These are phyloP conservation scores for Drepana arcuata DNA, from an alignment of 1,140 invertebrate species.

Conservation along the genomic window DNA sequence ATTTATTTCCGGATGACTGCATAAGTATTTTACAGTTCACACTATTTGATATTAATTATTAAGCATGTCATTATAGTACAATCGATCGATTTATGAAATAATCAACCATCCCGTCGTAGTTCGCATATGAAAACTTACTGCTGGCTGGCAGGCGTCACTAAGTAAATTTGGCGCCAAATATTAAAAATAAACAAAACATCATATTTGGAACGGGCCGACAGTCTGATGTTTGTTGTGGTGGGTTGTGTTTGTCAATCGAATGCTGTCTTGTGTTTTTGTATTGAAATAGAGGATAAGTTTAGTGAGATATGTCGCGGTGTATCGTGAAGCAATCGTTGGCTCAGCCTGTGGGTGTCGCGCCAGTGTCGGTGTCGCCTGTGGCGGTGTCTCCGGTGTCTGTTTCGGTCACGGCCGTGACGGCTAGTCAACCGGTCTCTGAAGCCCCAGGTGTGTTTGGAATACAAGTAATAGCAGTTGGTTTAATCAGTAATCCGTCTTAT, in stretches of 20 bases:
- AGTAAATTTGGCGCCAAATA: slow-evolving; percentile 60
- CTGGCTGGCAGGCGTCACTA: slow-evolving; percentile 43
- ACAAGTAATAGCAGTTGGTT: no score
- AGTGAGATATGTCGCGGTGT: slow-evolving; percentile 49
- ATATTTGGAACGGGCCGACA: slow-evolving; percentile 62
- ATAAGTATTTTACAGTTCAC: no score
- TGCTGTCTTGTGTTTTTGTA: slow-evolving; percentile 31
- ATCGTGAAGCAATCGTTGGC: slow-evolving; percentile 54
- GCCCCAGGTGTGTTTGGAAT: no score
- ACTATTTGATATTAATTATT: slow-evolving; percentile 8
- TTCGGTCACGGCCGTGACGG: slow-evolving; percentile 12
- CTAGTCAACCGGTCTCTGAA: slow-evolving; percentile 11
- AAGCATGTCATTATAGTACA: slow-evolving; percentile 9
- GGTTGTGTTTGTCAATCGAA: slow-evolving; percentile 30
- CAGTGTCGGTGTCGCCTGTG: slow-evolving; percentile 19
- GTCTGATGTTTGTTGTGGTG: slow-evolving; percentile 53
- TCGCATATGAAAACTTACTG: slow-evolving; percentile 18
- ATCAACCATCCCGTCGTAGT: slow-evolving; percentile 9
- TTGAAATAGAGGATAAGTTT: slow-evolving; percentile 14
- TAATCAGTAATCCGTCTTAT: no score
- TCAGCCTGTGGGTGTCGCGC: slow-evolving; percentile 32
- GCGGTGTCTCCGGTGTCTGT: slow-evolving; percentile 2
- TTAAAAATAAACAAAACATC: slow-evolving; percentile 69
- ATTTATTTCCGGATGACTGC: no score
- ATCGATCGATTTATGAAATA: slow-evolving; percentile 9